Base-by-base conservation (phyloP, 2,797 vertebrate genomes). In the Crypturellus tataupa region DNA sequence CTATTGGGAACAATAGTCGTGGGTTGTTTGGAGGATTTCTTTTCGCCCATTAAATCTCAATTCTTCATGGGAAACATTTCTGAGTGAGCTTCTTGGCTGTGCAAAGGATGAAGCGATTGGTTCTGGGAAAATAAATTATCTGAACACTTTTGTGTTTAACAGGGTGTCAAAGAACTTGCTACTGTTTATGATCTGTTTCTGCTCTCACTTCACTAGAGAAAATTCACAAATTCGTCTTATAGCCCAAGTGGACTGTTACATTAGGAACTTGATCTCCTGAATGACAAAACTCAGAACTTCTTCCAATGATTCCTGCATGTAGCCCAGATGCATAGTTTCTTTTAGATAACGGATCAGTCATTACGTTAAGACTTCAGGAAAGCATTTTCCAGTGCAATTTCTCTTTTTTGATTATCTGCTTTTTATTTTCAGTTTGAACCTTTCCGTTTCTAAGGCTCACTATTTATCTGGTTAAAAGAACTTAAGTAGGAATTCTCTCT, bases 91-190 rank as follows among this genome's bases (percentile, higher is more conserved):
- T 1, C 72, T 91, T 51, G 16, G 19, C 51, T 20, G 33, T 72
- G 53, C 39, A 85, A 82, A 80, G 33, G 12, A 53, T 78, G 67
- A 6, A 67, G 62, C 78, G 16, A 68, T 27, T 77, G 18, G 2
- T 85, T 89, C 27, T 62, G 46, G 90, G n/a, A 78, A 90, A 75
- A 39, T 18, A 62, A 59, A 35, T 79, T 84, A 40, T 81, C 92
- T 80, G 8, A 56, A 73, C 42, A 25, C 6, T 53, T 87, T n/a
- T 80, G 19, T 47, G 16, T 75, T 85, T 94, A 89, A 47, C 14
- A 31, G 35, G 4, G 2, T 91, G 65, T 77, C 27, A 18, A 20
- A 69, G 12, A 81, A 53, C 62, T 93, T 75, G 31, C 59, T 85
- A 19, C 24, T 78, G 11, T 85, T 89, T 85, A 37, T 79, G 21